Base-by-base conservation (phyloP, 2,113 vertebrate genomes). In the Patagioenas fasciata region DNA sequence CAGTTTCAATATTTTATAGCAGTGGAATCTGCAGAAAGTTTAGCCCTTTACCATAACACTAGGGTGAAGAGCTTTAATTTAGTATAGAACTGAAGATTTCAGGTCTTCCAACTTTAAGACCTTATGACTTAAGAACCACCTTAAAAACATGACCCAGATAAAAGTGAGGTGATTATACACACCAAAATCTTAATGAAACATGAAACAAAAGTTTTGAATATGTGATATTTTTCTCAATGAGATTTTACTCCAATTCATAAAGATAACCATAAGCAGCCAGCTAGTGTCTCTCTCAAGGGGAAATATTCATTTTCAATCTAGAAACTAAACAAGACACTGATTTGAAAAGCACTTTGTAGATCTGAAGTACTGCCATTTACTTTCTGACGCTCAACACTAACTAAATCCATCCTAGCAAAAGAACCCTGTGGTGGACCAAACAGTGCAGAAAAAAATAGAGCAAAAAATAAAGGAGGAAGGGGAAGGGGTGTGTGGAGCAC, bases 401-500 rank as follows among this genome's bases (percentile, higher is more conserved):
- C 11, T 9, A 85, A 91, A 86, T 29, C 13, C 26, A 56, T 31
- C 10, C 18, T 42, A 8, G 21, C 15, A 34, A 42, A 90, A 89
- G 29, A 70, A 34, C 3, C 5, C 7, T 57, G 15, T 24, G 4
- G 9, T 32, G 10, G 24, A 58, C 3, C n/a, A 85, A 77, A 44
- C 19, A 48, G 40, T 10, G 13, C 48, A 57, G 38, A 14, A 73
- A 50, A 66, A 56, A 11, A 1, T 5, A 16, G 13, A 47, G 16
- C 23, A 24, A 57, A 66, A 58, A 75, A n/a, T 4, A 11, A 38
- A 58, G 25, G 6, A 11, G 15, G 2, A 10, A 1, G 2, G 3
- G 7, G 15, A 2, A 10, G 1, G 2, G 4, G 10, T 17, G 6
- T 4, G 3, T 19, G 3, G 7, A 64, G 1, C 10, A 64, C 13